Conservation (phyloP, 2,888 invertebrate genomes). For the Sarcophaga rosellei region DNA sequence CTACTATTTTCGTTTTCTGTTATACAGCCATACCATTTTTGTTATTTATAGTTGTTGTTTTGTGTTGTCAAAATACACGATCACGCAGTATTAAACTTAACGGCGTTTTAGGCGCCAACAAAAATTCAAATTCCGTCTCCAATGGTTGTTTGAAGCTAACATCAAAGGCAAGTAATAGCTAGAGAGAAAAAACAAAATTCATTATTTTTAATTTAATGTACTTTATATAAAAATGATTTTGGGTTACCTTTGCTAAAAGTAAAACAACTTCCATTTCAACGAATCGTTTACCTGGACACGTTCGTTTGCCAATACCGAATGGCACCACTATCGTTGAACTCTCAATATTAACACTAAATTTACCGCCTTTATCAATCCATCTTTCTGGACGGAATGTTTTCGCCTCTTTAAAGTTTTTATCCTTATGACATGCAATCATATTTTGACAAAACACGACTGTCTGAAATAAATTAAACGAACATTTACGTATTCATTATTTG, state of each 20-base stretch:
- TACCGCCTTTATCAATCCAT: constrained; percentile 84
- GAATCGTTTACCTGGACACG: constrained; percentile 93
- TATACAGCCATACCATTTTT: not conserved
- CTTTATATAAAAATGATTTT: not conserved
- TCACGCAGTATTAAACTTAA: constrained; percentile 86
- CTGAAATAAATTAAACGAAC: constrained; percentile 79
- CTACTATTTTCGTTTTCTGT: constrained; percentile 3
- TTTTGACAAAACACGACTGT: constrained; percentile 91
- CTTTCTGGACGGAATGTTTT: constrained; percentile 88
- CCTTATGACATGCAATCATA: constrained; percentile 89
- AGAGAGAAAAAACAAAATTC: constrained; percentile 57
- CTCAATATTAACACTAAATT: constrained; percentile 79
- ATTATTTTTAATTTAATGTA: not conserved
- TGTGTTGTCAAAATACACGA: constrained; percentile 78
- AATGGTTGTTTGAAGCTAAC: constrained; percentile 87
- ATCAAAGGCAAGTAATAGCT: constrained; percentile 88
- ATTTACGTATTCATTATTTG: no score
- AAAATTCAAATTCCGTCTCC: constrained; percentile 90
- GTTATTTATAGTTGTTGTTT: not conserved
- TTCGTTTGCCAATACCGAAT: constrained; percentile 90
- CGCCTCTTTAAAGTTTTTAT: constrained; percentile 88
- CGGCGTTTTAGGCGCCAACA: constrained; percentile 89
- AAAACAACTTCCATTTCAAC: constrained; percentile 90
- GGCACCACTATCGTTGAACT: constrained; percentile 87
- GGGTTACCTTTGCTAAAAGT: constrained; percentile 86